Evolutionary conservation across 2,888 invertebrate genomes (phyloP).

Genomic region (Galerucella calmariensis): DNA sequence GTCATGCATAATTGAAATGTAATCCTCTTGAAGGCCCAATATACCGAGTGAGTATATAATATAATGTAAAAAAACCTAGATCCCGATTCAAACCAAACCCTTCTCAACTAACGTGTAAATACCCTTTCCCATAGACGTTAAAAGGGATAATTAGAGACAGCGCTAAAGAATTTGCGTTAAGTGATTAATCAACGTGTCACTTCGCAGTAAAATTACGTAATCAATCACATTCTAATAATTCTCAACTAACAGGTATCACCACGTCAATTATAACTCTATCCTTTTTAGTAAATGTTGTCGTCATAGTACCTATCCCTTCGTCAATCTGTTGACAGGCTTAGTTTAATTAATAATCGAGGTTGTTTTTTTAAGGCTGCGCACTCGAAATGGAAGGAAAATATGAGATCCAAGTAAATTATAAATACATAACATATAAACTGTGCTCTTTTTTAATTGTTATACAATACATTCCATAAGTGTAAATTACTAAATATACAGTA

Average conservation of each 20-base stretch:
- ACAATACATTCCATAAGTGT: too few relatives aligned
- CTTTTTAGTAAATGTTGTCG: constrained; percentile 13
- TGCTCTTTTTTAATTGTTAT: too few relatives aligned
- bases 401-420: too few relatives aligned
- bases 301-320: constrained; percentile 9
- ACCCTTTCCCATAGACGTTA: background rate
- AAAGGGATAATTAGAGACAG: background rate
- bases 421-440: too few relatives aligned
- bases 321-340: background rate
- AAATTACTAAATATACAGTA: too few relatives aligned
- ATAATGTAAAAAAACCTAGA: background rate
- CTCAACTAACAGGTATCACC: constrained; percentile 18
- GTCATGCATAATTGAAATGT: too few relatives aligned
- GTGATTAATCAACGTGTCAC: constrained; percentile 23
- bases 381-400: too few relatives aligned
- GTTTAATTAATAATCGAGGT: background rate
- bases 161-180: background rate
- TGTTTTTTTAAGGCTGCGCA: background rate
- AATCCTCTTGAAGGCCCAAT: too few relatives aligned
- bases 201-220: constrained; percentile 15
- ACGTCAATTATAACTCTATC: constrained; percentile 17
- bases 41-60: background rate
- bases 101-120: background rate
- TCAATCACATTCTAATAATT: constrained; percentile 26
- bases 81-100: background rate